Base-by-base conservation (phyloP, 2,888 invertebrate species). In the Rotaria socialis region DNA sequence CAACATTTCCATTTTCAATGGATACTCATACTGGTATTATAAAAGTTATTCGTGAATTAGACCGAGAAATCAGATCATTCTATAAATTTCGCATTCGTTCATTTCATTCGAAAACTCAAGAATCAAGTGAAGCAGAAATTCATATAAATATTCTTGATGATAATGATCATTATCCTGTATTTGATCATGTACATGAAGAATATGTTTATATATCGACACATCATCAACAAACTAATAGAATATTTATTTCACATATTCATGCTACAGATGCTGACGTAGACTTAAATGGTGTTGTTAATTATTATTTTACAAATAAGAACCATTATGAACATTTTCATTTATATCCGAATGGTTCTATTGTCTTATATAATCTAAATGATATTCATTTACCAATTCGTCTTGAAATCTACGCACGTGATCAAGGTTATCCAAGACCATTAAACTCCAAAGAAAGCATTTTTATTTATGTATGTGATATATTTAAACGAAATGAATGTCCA, bases 221-320 rank as follows among this genome's bases (percentile, higher is more conserved):
- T 47, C 80, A n/a, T 47, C 47, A n/a, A 47, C 47, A n/a, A 14
- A 80, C 14, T 47, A 80, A 47, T n/a, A 10, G 47, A 22, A 80
- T 47, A 47, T 80, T 80, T 43, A 47, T 80, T n/a, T 8, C 80
- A 24, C 24, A 80, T n/a, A 14, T 80, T n/a, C 47, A 86, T 58
- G 95, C 95, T 0, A 93, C 92, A 2, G 96, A 96, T 89, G 92
- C 92, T 87, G 92, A 92, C 87, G 89, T 89, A 7, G 93, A 94
- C 0, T 89, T 89, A 4, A 92, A 91, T 87, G 94, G 94, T 0
- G 93, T 93, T 86, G 92, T 96, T 5, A 91, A 93, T 67, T 96
- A 95, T 89, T 93, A 80, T 80, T 80, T 80, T 47, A n/a, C 24
- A 10, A 24, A 80, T 47, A 80, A 47, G 10, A 47, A 80, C 7